Conservation (phyloP, 2,797 vertebrate species). For the Eptatretus atami region DNA sequence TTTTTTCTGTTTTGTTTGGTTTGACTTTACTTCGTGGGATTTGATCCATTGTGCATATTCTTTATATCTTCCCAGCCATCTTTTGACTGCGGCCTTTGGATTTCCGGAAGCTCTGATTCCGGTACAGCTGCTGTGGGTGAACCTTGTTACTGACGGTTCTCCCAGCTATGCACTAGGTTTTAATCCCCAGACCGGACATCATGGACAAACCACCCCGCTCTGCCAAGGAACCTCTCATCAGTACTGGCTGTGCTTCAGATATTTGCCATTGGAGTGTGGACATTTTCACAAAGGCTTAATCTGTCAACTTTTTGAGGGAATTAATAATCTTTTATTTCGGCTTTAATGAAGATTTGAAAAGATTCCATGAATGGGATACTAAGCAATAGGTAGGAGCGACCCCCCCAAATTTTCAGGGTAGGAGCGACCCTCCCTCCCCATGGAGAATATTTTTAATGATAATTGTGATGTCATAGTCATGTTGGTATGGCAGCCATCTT, state of each 20-base stretch:
- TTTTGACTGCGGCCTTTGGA: slow-evolving; percentile 57
- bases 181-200: slow-evolving; percentile 60
- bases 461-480: no score
- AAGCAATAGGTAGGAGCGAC: no score
- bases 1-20: no score
- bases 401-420: no score
- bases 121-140: slow-evolving; percentile 63
- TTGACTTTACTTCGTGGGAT: no score
- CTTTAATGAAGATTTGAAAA: no score
- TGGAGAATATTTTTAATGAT: no score
- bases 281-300: neutral
- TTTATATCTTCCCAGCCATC: slow-evolving; percentile 21
- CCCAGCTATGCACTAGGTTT: slow-evolving; percentile 57
- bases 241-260: slow-evolving; percentile 82
- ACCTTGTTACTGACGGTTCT: slow-evolving; percentile 55
- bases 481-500: no score
- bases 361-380: no score
- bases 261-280: slow-evolving; percentile 44
- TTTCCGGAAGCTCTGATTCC: slow-evolving; percentile 64
- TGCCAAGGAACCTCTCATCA: slow-evolving; percentile 62
- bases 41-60: no score
- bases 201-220: slow-evolving; percentile 59
- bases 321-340: no score
- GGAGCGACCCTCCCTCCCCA: no score
- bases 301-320: neutral